Conservation (phyloP, 2,888 invertebrate species). For the Mantis religiosa region DNA sequence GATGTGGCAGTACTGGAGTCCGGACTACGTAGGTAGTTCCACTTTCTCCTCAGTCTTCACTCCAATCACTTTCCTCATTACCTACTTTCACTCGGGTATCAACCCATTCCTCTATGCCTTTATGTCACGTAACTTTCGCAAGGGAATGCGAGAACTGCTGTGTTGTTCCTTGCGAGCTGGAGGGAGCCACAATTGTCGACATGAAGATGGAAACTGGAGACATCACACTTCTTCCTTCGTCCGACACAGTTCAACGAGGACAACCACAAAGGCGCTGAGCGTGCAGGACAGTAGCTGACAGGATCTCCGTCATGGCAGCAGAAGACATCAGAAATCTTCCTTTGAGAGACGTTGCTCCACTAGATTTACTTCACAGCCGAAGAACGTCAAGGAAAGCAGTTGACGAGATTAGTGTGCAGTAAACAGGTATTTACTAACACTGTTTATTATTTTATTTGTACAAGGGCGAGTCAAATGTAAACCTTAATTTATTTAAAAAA, state of each 20-base stretch:
- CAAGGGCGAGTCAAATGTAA: too few species aligned
- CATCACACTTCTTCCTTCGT: conserved; percentile 40
- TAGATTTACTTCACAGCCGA: too few species aligned
- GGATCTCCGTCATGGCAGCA: too few species aligned
- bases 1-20: conserved; percentile 81
- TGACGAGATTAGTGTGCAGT: too few species aligned
- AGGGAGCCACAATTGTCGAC: not conserved
- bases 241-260: conserved; percentile 51
- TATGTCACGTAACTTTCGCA: conserved; percentile 78
- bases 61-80: too few species aligned
- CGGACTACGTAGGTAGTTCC: conserved; percentile 63
- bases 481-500: too few species aligned
- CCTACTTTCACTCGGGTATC: conserved; percentile 76
- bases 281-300: conserved; percentile 36
- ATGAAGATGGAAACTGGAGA: not conserved
- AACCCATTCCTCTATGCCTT: conserved; percentile 77
- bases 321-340: too few species aligned
- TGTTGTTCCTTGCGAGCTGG: conserved; percentile 51
- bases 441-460: too few species aligned
- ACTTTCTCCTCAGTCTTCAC: too few species aligned
- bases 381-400: too few species aligned
- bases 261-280: conserved; percentile 45
- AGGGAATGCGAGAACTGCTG: conserved; percentile 78
- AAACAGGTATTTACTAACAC: too few species aligned
- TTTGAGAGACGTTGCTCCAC: too few species aligned